Base-by-base conservation (phyloP, 1,140 invertebrate genomes). In the Pogonomyrmex californicus region DNA sequence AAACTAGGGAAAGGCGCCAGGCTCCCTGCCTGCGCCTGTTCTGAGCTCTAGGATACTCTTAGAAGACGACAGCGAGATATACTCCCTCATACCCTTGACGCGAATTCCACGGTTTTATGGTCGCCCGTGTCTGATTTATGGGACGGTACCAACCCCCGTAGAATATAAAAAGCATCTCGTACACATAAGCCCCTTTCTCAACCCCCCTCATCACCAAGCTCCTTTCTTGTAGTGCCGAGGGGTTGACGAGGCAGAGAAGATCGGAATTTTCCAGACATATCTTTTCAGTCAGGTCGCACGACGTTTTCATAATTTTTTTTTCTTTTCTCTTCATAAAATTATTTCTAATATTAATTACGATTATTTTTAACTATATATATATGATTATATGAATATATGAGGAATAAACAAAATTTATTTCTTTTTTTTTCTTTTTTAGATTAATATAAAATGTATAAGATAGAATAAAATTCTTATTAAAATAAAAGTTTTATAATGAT, bases 41-140 rank as follows among this genome's bases (percentile, higher is more conserved):
- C 36, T 36, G 4, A 49, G 10, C 56, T 65, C 9, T 10, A 38
- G 58, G 82, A 70, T 62, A 60, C 63, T 65, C 56, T 23, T 38
- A 33, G 17, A 70, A 65, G 36, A 86, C 70, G 63, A 58, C 47
- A 78, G 65, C 68, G 56, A 86, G 70, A 58, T 56, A 73, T 23
- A 51, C 75, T 77, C 38, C 60, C 60, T 79, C 71, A 76, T 85
- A 86, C 86, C 86, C 71, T 77, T 76, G 77, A 51, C 81, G 86
- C 86, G 81, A 87, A 87, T 90, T 73, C 90, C 81, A 91, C 58
- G 88, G 82, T 92, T 94, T 94, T 94, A 94, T 91, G 92, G 91
- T 87, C 88, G 89, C 86, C 88, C 70, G 86, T 79, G 30, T 56
- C 90, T 95, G 93, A 94, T 95, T 95, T 95, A 95, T 93, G 92